These are phyloP conservation scores for Spodoptera exigua DNA, from an alignment of 2,888 invertebrate genomes.

Conservation along the genomic window DNA sequence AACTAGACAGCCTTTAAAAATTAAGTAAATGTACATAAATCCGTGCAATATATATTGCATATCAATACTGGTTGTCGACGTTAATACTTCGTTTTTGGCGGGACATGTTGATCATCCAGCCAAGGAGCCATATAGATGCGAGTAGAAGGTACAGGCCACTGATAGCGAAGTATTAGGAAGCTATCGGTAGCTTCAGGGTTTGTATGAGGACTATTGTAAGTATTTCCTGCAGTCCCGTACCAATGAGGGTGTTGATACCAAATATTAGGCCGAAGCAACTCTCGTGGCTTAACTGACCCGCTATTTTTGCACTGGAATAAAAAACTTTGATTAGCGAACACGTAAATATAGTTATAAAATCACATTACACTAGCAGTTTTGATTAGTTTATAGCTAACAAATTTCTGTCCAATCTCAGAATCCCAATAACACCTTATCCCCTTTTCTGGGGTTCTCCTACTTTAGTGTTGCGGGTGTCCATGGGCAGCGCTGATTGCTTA, in stretches of 20 bases:
- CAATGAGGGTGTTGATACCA: slow-evolving; percentile 96
- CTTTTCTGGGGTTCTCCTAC: too few species aligned
- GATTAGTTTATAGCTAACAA: too few species aligned
- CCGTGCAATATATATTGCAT: neutral
- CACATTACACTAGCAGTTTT: too few species aligned
- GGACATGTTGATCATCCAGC: slow-evolving; percentile 72
- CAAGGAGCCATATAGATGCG: slow-evolving; percentile 87
- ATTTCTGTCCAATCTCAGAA: too few species aligned
- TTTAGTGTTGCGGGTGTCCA: too few species aligned
- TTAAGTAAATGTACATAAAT: too few species aligned
- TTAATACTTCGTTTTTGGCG: slow-evolving; percentile 65
- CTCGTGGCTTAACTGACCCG: slow-evolving; percentile 93
- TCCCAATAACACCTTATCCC: too few species aligned
- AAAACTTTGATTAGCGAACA: too few species aligned
- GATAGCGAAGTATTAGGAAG: slow-evolving; percentile 91
- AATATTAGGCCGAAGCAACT: slow-evolving; percentile 96
- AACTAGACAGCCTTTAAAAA: too few species aligned
- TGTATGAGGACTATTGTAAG: slow-evolving; percentile 92
- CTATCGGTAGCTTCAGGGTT: slow-evolving; percentile 81
- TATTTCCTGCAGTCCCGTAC: slow-evolving; percentile 93
- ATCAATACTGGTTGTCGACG: slow-evolving; percentile 53
- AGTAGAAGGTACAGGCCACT: slow-evolving; percentile 91
- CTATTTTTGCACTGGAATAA: slow-evolving; percentile 94
- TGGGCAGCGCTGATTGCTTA: too few species aligned
- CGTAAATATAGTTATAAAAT: too few species aligned